A percentile compares a stretch with the other conserved stretches of the same genome.
phyloP scores from a whole-genome alignment of 2,113 vertebrate genomes.

The Formicarius rufipectus region DNA sequence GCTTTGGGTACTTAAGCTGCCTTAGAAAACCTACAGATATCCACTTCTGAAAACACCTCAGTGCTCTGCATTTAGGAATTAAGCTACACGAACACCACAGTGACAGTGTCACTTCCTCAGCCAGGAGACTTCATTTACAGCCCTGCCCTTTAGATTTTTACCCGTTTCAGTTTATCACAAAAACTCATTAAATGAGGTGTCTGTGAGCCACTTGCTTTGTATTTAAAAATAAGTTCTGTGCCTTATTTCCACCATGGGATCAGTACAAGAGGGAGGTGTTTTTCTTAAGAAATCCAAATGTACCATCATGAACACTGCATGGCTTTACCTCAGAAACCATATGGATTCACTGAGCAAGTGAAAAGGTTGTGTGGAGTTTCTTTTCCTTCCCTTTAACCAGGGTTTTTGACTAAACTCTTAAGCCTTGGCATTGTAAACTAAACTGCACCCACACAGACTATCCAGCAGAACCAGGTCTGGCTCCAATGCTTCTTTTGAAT shows the following conservation, averaged over 20 bases:
- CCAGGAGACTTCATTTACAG: not conserved
- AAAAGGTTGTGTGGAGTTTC: not conserved
- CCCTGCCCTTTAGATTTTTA: not conserved
- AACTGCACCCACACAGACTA: not conserved
- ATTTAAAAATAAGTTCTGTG: not conserved
- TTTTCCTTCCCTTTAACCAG: not conserved
- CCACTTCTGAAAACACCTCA: not conserved
- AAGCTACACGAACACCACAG: not conserved
- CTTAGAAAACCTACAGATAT: not conserved
- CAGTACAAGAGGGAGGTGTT: not conserved
- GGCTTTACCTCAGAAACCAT: not conserved
- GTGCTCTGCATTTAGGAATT: conserved; percentile 2
- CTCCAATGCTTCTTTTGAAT: not conserved
- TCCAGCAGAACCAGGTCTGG: not conserved
- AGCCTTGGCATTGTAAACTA: not conserved
- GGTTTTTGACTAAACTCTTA: not conserved
- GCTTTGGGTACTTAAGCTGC: not conserved
- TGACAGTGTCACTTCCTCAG: not conserved
- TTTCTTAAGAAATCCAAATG: not conserved
- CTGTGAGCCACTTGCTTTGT: not conserved
- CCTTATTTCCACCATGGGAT: not conserved
- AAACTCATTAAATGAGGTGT: not conserved
- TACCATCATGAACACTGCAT: not conserved
- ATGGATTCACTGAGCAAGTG: not conserved
- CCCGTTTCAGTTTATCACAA: not conserved